Base-by-base conservation (phyloP, 2,888 invertebrate species). In the Drosophila differens region DNA sequence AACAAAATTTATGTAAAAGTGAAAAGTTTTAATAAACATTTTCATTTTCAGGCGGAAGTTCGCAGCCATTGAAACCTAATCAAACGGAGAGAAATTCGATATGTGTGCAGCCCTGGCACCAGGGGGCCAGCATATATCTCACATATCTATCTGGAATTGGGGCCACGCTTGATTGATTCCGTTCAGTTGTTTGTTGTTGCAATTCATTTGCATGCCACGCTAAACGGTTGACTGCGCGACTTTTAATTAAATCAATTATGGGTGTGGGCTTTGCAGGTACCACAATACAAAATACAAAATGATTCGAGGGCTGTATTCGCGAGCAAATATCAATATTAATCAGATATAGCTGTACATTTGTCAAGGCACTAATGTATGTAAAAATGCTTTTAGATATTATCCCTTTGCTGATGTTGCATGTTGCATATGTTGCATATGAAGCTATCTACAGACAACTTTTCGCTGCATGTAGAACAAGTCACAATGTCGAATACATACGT, bases 11-110 rank as follows among this genome's bases (percentile, higher is more conserved):
- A 89, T 87, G 87, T 81, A 85, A 83, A 88, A 87, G 85, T 83
- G 85, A 80, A 87, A 83, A 89, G 79, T 89, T 89, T 82, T 85
- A 85, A 89, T 87, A 89, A 83, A 88, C 85, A 87, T 89, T 89
- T 84, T 81, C 81, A 82, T 83, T 82, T 86, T 80, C 76, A 55
- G 67, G 64, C 86, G 84, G 86, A 84, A 82, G 77, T 76, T 79
- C 58, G 77, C 69, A 53, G 57, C 70, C 70, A 63, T 62, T 53
- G 70, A 57, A 68, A 73, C 65, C 84, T 80, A 81, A 84, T 84
- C 84, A 80, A 83, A 79, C 87, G 68, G 35, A 58, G 66, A 59
- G 59, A 35, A 67, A 63, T 70, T 70, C 70, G 63, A 54, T 25
- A 16, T 74, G 57, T 22, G 22, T 32, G 62, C 25, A 60, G 25